Base-by-base conservation (phyloP, 1,140 invertebrate genomes). In the Drosophila busckii region DNA sequence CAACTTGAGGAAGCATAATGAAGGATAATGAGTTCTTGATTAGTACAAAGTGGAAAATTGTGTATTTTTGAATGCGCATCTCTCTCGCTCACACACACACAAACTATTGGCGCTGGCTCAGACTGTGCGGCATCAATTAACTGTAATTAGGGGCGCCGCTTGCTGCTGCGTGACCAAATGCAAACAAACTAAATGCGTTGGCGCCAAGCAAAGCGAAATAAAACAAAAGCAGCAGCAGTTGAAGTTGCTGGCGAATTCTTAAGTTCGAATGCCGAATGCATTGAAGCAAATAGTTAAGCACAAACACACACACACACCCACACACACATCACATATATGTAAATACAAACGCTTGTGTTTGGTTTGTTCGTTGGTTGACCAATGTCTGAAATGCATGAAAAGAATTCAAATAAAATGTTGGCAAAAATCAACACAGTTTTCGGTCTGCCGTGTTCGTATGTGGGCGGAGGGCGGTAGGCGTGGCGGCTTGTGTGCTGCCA, bases 41-140 rank as follows among this genome's bases (percentile, higher is more conserved):
- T 71, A 71, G 68, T 71, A 71, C 68, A 71, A 71, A 71, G 68
- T 71, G 68, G 68, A 71, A 71, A 71, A 71, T 71, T 71, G 68
- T 71, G 68, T 71, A 71, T 71, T 70, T 70, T 65, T 70, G 54
- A 26, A 5, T 22, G 10, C 25, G 38, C 16, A 44, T 31, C 55
- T 61, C 55, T 60, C 48, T 35, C 46, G 46, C 46, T 31, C 48
- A 15, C 26, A 5, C 7, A 13, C 23, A 12, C 50, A 23, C 32
- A 29, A 22, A 17, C 12, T 26, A 45, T 9, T n/a, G n/a, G n/a
- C n/a, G n/a, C 23, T 16, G 20, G 12, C 20, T 25, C 13, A 28
- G 17, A 8, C 12, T 29, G 15, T 25, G 23, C 15, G 48, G 25
- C 40, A 26, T 55, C 68, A 71, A 71, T 71, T 71, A 71, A 71